Evolutionary conservation across 1,140 invertebrate genomes (phyloP).

Genomic region (Anastatus disparis): DNA sequence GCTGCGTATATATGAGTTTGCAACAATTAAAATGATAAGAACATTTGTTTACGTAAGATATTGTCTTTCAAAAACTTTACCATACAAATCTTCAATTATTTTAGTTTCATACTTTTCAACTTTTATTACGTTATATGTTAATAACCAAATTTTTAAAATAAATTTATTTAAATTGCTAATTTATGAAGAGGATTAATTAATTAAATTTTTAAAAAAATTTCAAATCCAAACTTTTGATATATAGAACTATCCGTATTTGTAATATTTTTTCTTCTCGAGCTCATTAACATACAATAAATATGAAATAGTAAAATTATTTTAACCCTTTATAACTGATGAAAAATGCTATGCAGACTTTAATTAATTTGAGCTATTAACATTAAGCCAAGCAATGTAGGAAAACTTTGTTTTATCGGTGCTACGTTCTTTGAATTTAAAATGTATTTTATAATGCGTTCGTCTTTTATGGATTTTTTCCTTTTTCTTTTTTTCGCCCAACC

Average conservation of each 20-base stretch:
- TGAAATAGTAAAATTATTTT: background rate
- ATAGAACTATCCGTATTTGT: no score
- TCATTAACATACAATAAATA: background rate
- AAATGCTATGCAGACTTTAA: conserved; percentile 29
- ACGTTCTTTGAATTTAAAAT: conserved; percentile 39
- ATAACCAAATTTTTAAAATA: no score
- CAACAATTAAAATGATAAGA: conserved; percentile 41
- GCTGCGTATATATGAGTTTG: conserved; percentile 46
- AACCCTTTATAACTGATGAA: conserved; percentile 9
- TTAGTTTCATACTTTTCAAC: no score
- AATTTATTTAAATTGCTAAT: no score
- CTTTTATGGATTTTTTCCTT: conserved; percentile 35
- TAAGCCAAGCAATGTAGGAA: conserved; percentile 30
- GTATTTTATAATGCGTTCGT: conserved; percentile 34
- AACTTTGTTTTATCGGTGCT: conserved; percentile 34
- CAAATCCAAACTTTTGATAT: no score
- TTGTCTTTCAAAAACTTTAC: conserved; percentile 17
- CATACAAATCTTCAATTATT: no score
- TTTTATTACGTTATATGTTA: no score
- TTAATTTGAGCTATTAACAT: conserved; percentile 37
- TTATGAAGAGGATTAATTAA: no score
- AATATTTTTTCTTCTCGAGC: background rate
- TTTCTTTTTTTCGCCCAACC: no score
- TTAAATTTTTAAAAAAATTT: no score
- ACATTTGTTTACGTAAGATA: conserved; percentile 3